phyloP scores from a whole-genome alignment of 2,113 vertebrate species.

The Muscicapa adusta region DNA sequence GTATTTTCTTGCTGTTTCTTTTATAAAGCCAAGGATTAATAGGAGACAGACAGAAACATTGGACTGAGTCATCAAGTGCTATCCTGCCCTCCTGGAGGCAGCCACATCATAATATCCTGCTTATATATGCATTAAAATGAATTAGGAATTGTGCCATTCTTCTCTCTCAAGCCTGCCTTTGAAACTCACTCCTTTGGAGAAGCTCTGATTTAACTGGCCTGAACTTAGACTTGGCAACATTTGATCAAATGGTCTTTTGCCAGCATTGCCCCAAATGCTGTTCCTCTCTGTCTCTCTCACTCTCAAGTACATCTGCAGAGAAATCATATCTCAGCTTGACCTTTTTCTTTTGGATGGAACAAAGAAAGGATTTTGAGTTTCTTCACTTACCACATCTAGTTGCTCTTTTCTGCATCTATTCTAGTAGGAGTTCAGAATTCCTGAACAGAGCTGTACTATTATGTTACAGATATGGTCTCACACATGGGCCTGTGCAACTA shows the following conservation, averaged over 20 bases:
- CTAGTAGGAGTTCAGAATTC: not conserved
- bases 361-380: not conserved
- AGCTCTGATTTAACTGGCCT: not conserved
- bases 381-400: not conserved
- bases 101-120: not conserved
- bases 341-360: not conserved
- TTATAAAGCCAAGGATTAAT: slow-evolving; percentile 31
- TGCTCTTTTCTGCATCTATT: not conserved
- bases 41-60: not conserved
- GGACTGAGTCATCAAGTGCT: not conserved
- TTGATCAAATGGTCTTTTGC: not conserved
- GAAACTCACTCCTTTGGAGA: not conserved
- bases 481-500: not conserved
- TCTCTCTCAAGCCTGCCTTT: not conserved
- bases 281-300: not conserved
- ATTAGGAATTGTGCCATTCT: not conserved
- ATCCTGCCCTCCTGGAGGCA: not conserved
- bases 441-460: not conserved
- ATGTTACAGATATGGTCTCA: not conserved
- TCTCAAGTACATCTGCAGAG: not conserved
- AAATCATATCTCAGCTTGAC: not conserved
- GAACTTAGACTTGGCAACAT: not conserved
- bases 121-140: not conserved
- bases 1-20: not conserved
- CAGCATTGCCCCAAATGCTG: not conserved